Conservation (phyloP, 2,113 vertebrate genomes). For the Hemichromis elongatus region DNA sequence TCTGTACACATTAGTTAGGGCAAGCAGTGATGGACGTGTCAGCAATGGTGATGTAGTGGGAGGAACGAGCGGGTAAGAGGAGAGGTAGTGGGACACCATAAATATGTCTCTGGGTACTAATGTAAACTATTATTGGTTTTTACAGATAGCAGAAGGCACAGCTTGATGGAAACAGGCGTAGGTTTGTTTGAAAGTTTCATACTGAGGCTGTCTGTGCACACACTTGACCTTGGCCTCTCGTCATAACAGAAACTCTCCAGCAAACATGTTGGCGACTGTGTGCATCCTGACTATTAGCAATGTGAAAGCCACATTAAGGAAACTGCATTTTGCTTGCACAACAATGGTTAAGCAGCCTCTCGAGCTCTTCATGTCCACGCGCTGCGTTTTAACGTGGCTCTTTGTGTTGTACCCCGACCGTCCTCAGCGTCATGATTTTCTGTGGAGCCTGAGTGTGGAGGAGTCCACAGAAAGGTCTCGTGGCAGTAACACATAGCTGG, state of each 20-base stretch:
- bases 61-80: background rate
- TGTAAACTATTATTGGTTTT: background rate
- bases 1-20: slow-evolving; percentile 39
- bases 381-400: background rate
- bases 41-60: background rate
- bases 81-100: background rate
- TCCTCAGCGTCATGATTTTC: background rate
- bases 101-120: background rate
- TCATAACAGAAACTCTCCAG: background rate
- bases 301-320: background rate
- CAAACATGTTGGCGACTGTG: background rate
- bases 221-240: background rate
- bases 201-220: background rate
- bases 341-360: background rate
- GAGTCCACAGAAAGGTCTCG: too few species aligned
- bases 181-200: background rate
- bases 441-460: background rate
- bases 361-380: background rate
- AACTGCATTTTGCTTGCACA: background rate
- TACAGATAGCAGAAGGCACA: background rate
- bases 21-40: slow-evolving; percentile 10
- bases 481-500: background rate
- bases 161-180: background rate
- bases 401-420: background rate
- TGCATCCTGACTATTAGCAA: background rate